Evolutionary conservation across 2,797 vertebrate genomes (phyloP), one percentile per base, ranked within the genome.

Genomic region (Pygocentrus nattereri): DNA sequence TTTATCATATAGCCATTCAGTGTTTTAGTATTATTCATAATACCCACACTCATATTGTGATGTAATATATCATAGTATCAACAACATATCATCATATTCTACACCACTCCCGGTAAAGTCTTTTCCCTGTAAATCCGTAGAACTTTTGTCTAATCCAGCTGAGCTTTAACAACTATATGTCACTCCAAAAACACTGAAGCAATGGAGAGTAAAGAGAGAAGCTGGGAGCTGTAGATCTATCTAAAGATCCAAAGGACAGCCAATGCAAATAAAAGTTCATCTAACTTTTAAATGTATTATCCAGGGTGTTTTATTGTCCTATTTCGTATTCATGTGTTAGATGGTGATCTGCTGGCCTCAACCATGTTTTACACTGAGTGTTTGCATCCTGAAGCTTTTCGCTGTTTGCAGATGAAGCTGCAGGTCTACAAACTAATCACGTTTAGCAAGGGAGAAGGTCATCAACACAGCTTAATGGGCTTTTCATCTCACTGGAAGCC

Each of bases 401-500:
- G 59, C 5, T 79, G n/a, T 50, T 73, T 74, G n/a, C 75, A 64
- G 13, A 27, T 38, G 54, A 61, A 83, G 77, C 58, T 71, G 54
- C 80, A 80, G 80, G 82, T 78, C 78, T 82, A 80, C 74, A 78
- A 74, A 84, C 79, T 79, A 84, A 83, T 87, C 82, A 81, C 56
- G 79, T 83, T 82, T 69, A 76, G 65, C 47, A 70, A 84, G 78
- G 76, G 84, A 89, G 78, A 78, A 88, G 86, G 87, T 87, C 90
- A 88, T 86, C 70, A 82, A 38, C 68, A 87, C 82, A 89, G 88
- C 87, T 86, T 86, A 91, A 89, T 84, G 81, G 85, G n/a, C 70
- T 88, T 88, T 81, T 86, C 88, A 86, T 89, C 84, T 80, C 83
- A 88, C 84, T 88, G 85, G 79, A 84, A 89, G 87, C 81, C 85